Evolutionary conservation across 2,888 invertebrate species (phyloP), one percentile per base, ranked within the genome.

Genomic region (Drosophila multiciliata): DNA sequence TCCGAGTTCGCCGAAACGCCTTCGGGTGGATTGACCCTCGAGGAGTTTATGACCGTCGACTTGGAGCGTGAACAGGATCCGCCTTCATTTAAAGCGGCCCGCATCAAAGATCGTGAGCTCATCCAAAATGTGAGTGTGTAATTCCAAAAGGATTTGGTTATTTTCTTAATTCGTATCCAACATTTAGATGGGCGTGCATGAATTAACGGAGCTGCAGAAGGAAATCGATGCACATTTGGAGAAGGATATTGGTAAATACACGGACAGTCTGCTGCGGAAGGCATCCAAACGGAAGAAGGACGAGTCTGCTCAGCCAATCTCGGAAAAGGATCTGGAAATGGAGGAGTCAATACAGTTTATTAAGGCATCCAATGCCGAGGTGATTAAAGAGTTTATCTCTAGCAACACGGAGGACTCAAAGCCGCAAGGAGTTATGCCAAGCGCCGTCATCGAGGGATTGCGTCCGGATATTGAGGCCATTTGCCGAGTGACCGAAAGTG

Each of bases 1-100:
- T 95, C 97, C 35, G 99, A 99, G 94, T 99, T 99, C 92, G 98
- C 98, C 0, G 98, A 98, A 84, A 99, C 99, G 0, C 98, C 99
- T 0, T 98, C 99, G 15, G 98, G 99, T 90, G 96, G 97, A 11
- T 94, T 99, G 61, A 99, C 99, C 0, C 94, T 99, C 33, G 99
- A 99, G 83, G 99, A 99, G 94, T 99, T 99, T 92, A 97, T 98
- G 96, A 97, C 96, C 0, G 97, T 99, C 0, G 99, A 99, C 92
- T 94, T 99, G 81, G 99, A 99, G 91, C 98, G 98, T 83, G 98
- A 98, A 90, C 98, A 98, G 92, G 99, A 99, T 93, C 93, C 99
- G 11, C 99, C 99, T 0, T 97, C 98, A 2, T 99, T 98, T 91
- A 98, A 97, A 92, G 97, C 96, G 1, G 98, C 98, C 0, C 95